A percentile compares a stretch with the other conserved stretches of the same genome.
These are phyloP conservation scores for Sphaeramia orbicularis DNA, from an alignment of 2,797 vertebrate species.

Conservation along the genomic window DNA sequence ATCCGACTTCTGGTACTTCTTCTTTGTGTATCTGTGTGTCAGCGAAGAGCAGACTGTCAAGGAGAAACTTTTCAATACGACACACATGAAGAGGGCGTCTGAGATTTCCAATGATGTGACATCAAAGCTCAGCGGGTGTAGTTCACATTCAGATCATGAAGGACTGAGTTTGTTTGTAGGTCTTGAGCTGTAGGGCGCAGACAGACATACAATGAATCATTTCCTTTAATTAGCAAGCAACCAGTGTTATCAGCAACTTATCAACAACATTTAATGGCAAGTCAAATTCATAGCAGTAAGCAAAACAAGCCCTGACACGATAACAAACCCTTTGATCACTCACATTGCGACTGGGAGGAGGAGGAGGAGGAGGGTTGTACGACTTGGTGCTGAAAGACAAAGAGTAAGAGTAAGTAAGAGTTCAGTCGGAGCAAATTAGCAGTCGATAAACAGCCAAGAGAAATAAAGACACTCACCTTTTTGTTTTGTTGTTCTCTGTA, in stretches of 20 bases:
- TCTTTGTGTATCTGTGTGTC: slow-evolving; percentile 8
- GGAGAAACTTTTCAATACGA: slow-evolving; percentile 6
- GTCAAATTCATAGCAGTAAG: slow-evolving; percentile 21
- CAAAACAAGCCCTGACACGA: slow-evolving; percentile 37
- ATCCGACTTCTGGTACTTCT: not conserved
- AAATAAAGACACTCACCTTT: slow-evolving; percentile 65
- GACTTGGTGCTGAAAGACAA: slow-evolving; percentile 68
- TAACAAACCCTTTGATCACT: slow-evolving; percentile 67
- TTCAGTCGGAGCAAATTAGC: slow-evolving; percentile 36
- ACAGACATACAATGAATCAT: slow-evolving; percentile 40
- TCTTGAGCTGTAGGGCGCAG: slow-evolving; percentile 74
- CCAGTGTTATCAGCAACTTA: slow-evolving; percentile 38
- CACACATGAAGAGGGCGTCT: slow-evolving; percentile 1
- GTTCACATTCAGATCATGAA: slow-evolving; percentile 81
- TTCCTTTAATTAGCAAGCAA: slow-evolving; percentile 46
- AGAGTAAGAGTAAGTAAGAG: slow-evolving; percentile 10
- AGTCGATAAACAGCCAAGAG: not conserved
- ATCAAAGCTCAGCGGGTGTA: not conserved
- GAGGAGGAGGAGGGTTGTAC: slow-evolving; percentile 70
- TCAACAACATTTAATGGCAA: slow-evolving; percentile 34
- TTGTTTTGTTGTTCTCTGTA: slow-evolving; percentile 72
- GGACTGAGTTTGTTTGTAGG: slow-evolving; percentile 83
- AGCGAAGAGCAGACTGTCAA: not conserved
- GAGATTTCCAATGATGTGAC: slow-evolving; percentile 1
- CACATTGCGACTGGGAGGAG: slow-evolving; percentile 74